Conservation (phyloP, 2,888 invertebrate species). For the Emesis furor region DNA sequence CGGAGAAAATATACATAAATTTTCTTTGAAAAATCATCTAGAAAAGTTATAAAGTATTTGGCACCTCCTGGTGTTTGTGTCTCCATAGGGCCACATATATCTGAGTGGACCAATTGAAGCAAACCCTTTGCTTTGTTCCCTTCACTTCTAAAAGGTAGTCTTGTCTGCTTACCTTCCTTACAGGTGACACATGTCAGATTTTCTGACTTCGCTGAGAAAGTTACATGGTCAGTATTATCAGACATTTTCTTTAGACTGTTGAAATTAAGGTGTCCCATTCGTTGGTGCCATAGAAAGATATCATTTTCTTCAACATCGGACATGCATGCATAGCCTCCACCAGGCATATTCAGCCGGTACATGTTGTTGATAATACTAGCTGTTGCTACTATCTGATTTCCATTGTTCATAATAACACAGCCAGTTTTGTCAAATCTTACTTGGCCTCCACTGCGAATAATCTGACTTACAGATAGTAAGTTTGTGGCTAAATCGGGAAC, state of each 20-base stretch:
- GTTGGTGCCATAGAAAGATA: conserved; percentile 3
- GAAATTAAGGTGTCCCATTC: conserved; percentile 68
- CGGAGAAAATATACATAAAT: conserved; percentile 49
- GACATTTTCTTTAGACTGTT: conserved; percentile 47
- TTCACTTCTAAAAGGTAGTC: conserved; percentile 50
- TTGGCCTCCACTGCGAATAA: conserved; percentile 56
- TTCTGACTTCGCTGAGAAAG: conserved; percentile 29
- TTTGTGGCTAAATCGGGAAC: background rate
- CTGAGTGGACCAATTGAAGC: conserved; percentile 57
- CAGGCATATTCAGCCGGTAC: conserved; percentile 62
- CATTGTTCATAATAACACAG: conserved; percentile 42
- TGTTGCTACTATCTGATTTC: conserved; percentile 51
- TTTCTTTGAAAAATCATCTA: conserved; percentile 63
- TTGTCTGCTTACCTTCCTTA: conserved; percentile 47
- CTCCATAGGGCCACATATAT: conserved; percentile 66
- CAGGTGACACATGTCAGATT: conserved; percentile 46
- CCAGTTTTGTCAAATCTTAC: conserved; percentile 62
- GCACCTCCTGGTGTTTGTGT: conserved; percentile 50
- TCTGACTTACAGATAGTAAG: conserved; percentile 51
- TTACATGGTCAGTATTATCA: conserved; percentile 39
- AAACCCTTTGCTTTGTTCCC: background rate
- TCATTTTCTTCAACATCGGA: background rate
- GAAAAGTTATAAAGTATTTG: conserved; percentile 59
- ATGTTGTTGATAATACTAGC: conserved; percentile 60
- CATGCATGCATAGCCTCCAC: background rate